phyloP scores from a whole-genome alignment of 2,797 vertebrate genomes.

The Neopelma chrysocephalum region DNA sequence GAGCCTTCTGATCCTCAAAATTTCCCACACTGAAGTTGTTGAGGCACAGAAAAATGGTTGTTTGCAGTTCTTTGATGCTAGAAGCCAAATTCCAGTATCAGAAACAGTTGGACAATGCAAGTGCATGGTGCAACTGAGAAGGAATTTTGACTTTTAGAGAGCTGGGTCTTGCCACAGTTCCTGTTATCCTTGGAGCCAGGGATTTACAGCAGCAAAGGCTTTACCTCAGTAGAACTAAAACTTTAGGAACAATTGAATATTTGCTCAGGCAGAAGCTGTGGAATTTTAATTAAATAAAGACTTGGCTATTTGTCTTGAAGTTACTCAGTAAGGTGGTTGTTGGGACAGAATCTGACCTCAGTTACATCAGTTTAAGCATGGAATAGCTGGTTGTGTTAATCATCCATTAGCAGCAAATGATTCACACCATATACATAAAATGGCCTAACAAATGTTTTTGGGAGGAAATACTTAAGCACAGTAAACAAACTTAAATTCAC shows the following conservation, averaged over 20 bases:
- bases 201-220: not conserved
- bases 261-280: not conserved
- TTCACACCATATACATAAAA: not conserved
- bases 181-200: not conserved
- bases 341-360: not conserved
- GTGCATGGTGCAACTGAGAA: not conserved
- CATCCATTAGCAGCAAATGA: not conserved
- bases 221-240: not conserved
- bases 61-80: not conserved
- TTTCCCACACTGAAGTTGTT: not conserved
- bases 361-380: accelerated
- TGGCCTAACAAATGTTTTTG: not conserved
- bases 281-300: not conserved
- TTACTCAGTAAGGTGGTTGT: not conserved
- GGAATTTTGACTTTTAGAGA: not conserved
- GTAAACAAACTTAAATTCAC: not conserved
- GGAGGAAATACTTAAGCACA: not conserved
- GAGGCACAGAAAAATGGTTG: not conserved
- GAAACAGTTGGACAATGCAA: not conserved
- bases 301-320: not conserved
- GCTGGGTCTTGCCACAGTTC: not conserved
- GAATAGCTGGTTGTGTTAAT: not conserved
- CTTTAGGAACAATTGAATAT: not conserved
- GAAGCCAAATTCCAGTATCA: not conserved
- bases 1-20: not conserved